Base-by-base conservation (phyloP, 2,113 vertebrate genomes). In the Prinia subflava region DNA sequence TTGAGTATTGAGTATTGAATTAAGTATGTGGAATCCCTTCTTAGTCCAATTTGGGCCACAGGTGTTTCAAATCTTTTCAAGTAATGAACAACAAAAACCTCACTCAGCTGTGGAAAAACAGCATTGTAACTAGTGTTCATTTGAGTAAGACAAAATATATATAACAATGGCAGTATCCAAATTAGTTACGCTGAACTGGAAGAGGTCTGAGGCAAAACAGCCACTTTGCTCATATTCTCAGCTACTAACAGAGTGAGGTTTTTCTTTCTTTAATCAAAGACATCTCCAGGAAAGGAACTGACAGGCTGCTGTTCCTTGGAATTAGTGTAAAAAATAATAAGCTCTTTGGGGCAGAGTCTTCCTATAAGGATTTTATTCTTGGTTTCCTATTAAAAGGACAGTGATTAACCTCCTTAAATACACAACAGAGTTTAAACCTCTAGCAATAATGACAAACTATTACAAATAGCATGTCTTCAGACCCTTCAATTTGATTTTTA, bases 121-220 rank as follows among this genome's bases (percentile, higher is more conserved):
- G 13, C n/a, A 35, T 7, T 30, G 52, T 41, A 67, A 60, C 21
- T 84, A 31, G 18, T 49, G 74, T 90, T 87, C 50, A 39, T 49
- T 87, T 69, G 81, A 42, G 52, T 87, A 78, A 94, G 49, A 92
- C 31, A 7, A 83, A 93, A 92, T n/a, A 89, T 50, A 41, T 22
- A 71, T 57, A 52, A 87, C 57, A 84, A 24, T 80, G n/a, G n/a
- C 59, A 70, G 22, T 42, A 91, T 41, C 62, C 46, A 75, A 52
- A 74, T 67, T 57, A 85, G 56, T 76, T 82, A 60, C 30, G 57
- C 47, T 50, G 70, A 80, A 41, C 39, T 90, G 41, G 55, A 94
- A 95, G 74, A 75, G 23, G 55, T 94, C 76, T 91, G 83, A 89
- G 75, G 60, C 31, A 94, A 95, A 95, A 89, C n/a, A 94, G 59